These are phyloP conservation scores for Pipistrellus kuhlii DNA, from an alignment of 2,797 vertebrate species.

Conservation along the genomic window DNA sequence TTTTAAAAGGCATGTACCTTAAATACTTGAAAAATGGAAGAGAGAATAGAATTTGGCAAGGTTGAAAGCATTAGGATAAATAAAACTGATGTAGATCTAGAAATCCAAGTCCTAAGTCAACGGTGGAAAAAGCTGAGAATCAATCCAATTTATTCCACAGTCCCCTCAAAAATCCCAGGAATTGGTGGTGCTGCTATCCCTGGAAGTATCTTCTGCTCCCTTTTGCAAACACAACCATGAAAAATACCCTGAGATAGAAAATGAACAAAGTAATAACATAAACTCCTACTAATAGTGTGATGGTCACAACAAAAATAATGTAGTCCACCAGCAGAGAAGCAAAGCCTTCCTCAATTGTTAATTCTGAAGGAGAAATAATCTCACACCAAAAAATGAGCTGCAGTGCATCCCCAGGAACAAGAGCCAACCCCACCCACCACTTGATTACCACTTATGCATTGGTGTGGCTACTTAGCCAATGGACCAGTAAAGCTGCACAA, in stretches of 20 bases:
- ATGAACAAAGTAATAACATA: background rate
- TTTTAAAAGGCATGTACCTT: background rate
- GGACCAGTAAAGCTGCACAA: constrained; percentile 32
- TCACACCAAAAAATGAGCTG: background rate
- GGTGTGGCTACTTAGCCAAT: background rate
- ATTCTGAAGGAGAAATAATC: constrained; percentile 20
- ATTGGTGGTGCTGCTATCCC: background rate
- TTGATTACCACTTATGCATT: background rate
- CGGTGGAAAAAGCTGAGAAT: background rate
- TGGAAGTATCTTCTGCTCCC: background rate
- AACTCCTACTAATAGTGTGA: background rate
- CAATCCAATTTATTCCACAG: background rate
- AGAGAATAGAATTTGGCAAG: background rate
- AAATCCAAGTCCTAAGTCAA: background rate
- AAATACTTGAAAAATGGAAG: background rate
- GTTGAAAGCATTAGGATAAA: constrained; percentile 24
- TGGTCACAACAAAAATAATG: background rate
- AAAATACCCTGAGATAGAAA: background rate
- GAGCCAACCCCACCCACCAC: background rate
- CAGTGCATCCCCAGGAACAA: background rate
- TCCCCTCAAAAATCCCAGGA: background rate
- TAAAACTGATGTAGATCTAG: background rate
- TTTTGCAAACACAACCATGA: constrained; percentile 19
- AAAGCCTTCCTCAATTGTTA: background rate
- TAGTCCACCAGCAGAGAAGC: background rate